phyloP scores from a whole-genome alignment of 1,140 invertebrate species.

The Aphelinus certus region DNA sequence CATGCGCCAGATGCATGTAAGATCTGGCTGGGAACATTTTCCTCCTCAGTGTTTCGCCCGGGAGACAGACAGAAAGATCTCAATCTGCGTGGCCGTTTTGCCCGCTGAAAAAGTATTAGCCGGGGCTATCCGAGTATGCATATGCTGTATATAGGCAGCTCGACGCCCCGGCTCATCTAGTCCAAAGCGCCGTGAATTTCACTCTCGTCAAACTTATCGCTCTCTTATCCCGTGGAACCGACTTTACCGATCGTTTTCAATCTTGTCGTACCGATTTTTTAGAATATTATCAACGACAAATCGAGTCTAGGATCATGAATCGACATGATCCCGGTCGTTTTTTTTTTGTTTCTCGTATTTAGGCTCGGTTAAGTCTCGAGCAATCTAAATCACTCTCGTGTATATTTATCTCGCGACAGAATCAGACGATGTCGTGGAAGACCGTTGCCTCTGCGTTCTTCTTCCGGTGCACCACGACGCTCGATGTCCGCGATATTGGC shows the following conservation, averaged over 20 bases:
- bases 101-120: conserved; percentile 32
- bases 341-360: no score
- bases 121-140: background rate
- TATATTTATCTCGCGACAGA: no score
- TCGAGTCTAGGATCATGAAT: no score
- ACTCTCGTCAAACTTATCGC: background rate
- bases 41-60: conserved; percentile 18
- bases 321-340: no score
- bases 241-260: background rate
- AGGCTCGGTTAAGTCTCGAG: no score
- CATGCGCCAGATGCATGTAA: conserved; percentile 16
- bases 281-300: no score
- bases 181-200: no score
- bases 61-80: conserved; percentile 5
- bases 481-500: no score
- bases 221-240: background rate
- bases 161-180: conserved; percentile 12
- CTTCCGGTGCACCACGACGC: no score
- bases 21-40: conserved; percentile 31
- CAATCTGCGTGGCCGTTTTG: conserved; percentile 26
- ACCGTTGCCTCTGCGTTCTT: no score
- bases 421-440: no score
- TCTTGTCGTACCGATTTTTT: background rate
- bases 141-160: background rate
- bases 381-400: no score